Evolutionary conservation across 2,113 vertebrate genomes (phyloP).

Genomic region (Marcusenius ussheri): DNA sequence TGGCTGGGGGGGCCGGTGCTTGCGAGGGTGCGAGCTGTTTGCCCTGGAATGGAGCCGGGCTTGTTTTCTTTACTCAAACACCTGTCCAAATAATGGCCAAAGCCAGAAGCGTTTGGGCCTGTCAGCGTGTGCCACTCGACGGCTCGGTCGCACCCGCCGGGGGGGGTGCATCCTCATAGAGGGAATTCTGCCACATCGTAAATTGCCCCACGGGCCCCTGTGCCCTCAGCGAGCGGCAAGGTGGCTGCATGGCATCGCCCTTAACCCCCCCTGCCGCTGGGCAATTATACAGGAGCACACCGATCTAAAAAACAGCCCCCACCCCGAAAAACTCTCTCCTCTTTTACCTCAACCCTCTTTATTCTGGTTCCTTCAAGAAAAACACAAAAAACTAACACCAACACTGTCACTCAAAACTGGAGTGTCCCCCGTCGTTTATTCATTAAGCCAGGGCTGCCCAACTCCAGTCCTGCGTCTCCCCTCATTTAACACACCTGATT

Average conservation of each 20-base stretch:
- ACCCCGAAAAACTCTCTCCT: not conserved
- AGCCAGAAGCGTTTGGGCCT: conserved; percentile 58
- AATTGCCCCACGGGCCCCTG: conserved; percentile 39
- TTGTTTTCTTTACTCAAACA: conserved; percentile 67
- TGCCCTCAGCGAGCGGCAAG: conserved; percentile 12
- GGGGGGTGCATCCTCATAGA: conserved; percentile 38
- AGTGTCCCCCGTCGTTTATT: conserved; percentile 27
- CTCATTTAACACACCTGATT: no score
- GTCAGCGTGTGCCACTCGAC: conserved; percentile 54
- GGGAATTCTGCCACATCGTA: conserved; percentile 47
- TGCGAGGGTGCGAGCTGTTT: conserved; percentile 38
- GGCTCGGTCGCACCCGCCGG: conserved; percentile 49
- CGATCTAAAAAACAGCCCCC: not conserved
- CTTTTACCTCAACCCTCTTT: not conserved
- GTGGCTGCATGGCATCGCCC: not conserved
- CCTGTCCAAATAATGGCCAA: conserved; percentile 67
- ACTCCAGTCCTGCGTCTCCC: no score
- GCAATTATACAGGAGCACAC: not conserved
- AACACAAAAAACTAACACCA: conserved; percentile 24
- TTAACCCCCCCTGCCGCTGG: not conserved
- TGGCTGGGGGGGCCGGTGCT: conserved; percentile 31
- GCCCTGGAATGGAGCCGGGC: conserved; percentile 48
- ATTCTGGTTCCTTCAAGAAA: not conserved
- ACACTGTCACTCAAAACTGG: conserved; percentile 35
- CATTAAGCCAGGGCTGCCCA: conserved; percentile 27